Percentiles rank a stretch among this genome's conserved stretches.
Conservation (phyloP, 1,140 invertebrate genomes). For the Trichoplusia ni region DNA sequence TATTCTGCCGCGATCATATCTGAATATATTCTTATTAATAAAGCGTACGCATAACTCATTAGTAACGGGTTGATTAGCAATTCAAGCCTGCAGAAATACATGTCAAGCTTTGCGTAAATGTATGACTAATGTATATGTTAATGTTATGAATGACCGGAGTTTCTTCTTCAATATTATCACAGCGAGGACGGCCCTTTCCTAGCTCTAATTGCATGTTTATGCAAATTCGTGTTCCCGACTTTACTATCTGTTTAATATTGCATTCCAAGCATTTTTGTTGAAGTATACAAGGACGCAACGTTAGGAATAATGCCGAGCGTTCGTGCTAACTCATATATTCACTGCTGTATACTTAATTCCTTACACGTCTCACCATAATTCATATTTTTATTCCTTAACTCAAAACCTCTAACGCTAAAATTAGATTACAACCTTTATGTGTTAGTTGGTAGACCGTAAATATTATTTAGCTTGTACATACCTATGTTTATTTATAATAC, state of each 20-base stretch:
- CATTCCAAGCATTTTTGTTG: slow-evolving; percentile 33
- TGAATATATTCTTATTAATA: slow-evolving; percentile 2
- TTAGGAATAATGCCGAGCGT: too few species aligned
- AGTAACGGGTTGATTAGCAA: background rate
- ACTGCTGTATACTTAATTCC: too few species aligned
- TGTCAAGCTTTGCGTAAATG: slow-evolving; percentile 13
- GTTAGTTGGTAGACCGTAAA: too few species aligned
- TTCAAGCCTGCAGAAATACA: background rate
- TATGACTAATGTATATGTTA: slow-evolving; percentile 25
- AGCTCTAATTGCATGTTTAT: slow-evolving; percentile 54
- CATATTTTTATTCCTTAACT: too few species aligned
- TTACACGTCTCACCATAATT: too few species aligned
- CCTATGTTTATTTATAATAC: too few species aligned
- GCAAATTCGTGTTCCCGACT: slow-evolving; percentile 42
- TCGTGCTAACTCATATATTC: too few species aligned
- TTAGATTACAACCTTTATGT: too few species aligned
- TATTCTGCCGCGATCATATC: slow-evolving; percentile 1
- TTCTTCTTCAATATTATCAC: slow-evolving; percentile 46
- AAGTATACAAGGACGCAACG: background rate
- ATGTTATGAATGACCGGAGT: slow-evolving; percentile 40
- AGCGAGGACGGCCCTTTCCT: slow-evolving; percentile 33
- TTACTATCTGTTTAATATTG: slow-evolving; percentile 44
- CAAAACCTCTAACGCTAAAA: too few species aligned
- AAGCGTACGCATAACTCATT: background rate
- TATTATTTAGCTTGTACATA: too few species aligned